phyloP scores from a whole-genome alignment of 53 echinoderm and acorn worm species.

The Antedon mediterranea region DNA sequence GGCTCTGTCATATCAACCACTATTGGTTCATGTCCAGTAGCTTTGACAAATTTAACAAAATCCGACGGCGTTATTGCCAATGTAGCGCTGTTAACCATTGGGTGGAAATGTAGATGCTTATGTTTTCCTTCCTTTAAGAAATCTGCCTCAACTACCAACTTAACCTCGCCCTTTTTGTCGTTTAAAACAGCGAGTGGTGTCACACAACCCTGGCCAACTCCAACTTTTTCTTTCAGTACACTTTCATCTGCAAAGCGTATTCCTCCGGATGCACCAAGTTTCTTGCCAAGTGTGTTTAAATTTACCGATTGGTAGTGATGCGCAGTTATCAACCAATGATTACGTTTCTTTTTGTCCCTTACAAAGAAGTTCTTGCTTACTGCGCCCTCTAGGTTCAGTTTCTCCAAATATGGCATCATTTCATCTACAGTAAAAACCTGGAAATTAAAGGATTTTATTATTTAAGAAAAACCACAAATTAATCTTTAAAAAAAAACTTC shows the following conservation, averaged over 20 bases:
- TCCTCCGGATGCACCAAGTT: slow-evolving; percentile 75
- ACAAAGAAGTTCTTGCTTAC: slow-evolving; percentile 77
- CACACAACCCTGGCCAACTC: slow-evolving; percentile 83
- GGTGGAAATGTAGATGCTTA: slow-evolving; percentile 46
- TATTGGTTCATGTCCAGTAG: slow-evolving; percentile 64
- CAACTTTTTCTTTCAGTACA: slow-evolving; percentile 51
- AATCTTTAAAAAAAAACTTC: no score
- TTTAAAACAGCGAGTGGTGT: slow-evolving; percentile 72
- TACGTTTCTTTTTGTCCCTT: slow-evolving; percentile 78
- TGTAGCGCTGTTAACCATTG: slow-evolving; percentile 73
- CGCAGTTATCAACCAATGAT: slow-evolving; percentile 61
- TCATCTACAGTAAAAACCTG: slow-evolving; percentile 90
- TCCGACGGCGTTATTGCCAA: slow-evolving; percentile 61
- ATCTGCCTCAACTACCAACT: slow-evolving; percentile 53
- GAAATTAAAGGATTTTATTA: not conserved
- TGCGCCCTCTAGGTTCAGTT: slow-evolving; percentile 25
- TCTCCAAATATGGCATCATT: slow-evolving; percentile 70
- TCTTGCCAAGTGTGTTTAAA: slow-evolving; percentile 43
- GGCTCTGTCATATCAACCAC: slow-evolving; percentile 40
- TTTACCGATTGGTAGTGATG: slow-evolving; percentile 42
- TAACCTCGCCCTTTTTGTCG: slow-evolving; percentile 61
- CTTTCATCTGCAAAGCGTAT: slow-evolving; percentile 82
- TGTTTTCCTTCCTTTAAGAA: slow-evolving; percentile 43
- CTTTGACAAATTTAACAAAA: slow-evolving; percentile 54
- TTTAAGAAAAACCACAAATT: not conserved